Evolutionary conservation across 2,888 invertebrate genomes (phyloP), one percentile per base, ranked within the genome.

Genomic region (Meteorus cinctellus): DNA sequence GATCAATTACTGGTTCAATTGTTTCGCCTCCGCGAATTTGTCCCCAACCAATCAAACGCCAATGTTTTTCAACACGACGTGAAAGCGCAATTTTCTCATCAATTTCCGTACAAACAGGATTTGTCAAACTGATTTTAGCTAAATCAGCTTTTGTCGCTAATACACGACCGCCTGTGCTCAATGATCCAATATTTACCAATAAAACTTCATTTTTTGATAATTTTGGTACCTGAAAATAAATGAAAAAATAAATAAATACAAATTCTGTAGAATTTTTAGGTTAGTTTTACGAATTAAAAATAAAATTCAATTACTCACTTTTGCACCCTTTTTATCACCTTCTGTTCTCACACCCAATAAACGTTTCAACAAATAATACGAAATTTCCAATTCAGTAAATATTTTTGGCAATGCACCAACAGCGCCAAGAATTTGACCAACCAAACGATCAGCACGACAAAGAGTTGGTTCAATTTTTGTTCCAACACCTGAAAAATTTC

Each of bases 1-100:
- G 84, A 79, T 92, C 92, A 81, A 91, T 91, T 59, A 92, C 91
- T 24, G 98, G 98, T 86, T 96, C 96, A 87, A 99, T 98, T 83
- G 97, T 98, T 89, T 96, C 96, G 83, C 99, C 99, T 89, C 98
- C 96, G 90, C 97, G 95, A 90, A 99, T 99, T 90, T 98, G 97
- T 84, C 99, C 99, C 99, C 99, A 99, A 84, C 99, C 99, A 89
- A 99, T 99, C 89, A 99, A 94, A 90, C 99, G 95, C 99, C 99
- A 99, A 92, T 99, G 99, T 90, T 99, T 99, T 87, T 99, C 99
- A 60, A 99, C 98, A 91, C 99, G 94, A 88, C 99, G 94, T 89
- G 98, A 98, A 66, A 99, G 93, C n/a, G 99, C 99, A 85, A 99
- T 99, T 90, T 99, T 99, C 90, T 99, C 99, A 72, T 98, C 98